Percentiles rank a stretch among this genome's conserved stretches.
Evolutionary conservation across 2,797 vertebrate species (phyloP).

Genomic region (Delichon dasypus): DNA sequence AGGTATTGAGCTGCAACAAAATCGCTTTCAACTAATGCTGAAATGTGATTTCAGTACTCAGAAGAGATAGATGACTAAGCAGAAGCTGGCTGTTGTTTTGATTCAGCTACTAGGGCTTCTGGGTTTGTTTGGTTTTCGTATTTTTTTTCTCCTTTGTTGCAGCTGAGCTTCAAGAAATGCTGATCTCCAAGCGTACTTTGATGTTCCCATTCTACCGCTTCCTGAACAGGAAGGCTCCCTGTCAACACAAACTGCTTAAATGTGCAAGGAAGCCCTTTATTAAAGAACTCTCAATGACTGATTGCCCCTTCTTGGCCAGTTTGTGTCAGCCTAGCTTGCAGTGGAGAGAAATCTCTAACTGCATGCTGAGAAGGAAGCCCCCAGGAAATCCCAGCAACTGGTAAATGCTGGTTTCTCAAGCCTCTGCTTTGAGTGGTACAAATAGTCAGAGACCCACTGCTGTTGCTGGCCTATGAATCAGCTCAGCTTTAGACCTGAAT

Average conservation of each 20-base stretch:
- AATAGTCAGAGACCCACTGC: background rate
- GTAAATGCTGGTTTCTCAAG: background rate
- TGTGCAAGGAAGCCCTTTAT: background rate
- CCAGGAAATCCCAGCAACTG: background rate
- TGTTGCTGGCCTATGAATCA: background rate
- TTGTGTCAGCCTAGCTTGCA: slow-evolving; percentile 9
- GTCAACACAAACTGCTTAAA: slow-evolving; percentile 26
- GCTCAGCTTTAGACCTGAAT: background rate
- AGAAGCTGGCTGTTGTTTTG: background rate
- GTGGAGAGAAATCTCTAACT: background rate
- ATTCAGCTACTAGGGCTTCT: background rate
- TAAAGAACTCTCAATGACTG: background rate
- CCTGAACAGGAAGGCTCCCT: slow-evolving; percentile 2
- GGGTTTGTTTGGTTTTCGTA: background rate
- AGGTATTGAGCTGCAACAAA: background rate
- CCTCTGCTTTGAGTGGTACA: background rate
- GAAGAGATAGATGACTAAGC: background rate
- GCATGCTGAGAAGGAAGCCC: background rate
- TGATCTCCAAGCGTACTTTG: background rate
- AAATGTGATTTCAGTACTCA: background rate
- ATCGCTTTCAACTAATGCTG: background rate
- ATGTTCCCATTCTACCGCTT: background rate
- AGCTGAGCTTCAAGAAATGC: slow-evolving; percentile 8
- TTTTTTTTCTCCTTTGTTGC: background rate
- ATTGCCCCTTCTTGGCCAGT: slow-evolving; percentile 19